A percentile compares a stretch with the other conserved stretches of the same genome.
Conservation (phyloP, 2,888 invertebrate species). For the Pseudococcus longispinus region DNA sequence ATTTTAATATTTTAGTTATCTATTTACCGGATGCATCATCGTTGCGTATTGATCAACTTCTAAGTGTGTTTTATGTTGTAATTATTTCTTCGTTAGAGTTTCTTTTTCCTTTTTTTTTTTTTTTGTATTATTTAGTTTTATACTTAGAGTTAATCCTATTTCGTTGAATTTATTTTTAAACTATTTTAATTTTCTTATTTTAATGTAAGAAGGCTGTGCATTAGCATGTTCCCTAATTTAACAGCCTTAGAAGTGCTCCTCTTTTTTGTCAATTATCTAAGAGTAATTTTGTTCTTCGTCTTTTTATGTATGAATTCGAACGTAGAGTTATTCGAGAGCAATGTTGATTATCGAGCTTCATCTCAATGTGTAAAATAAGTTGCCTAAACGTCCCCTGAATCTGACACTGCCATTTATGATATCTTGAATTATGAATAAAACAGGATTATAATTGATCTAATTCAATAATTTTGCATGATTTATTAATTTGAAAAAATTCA, state of each 20-base stretch:
- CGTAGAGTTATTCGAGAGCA: neutral
- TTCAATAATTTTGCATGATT: too few relatives aligned
- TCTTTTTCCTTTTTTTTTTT: neutral
- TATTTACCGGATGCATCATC: slow-evolving; percentile 21
- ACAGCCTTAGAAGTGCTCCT: neutral
- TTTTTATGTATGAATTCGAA: neutral
- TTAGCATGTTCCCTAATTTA: neutral
- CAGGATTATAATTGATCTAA: too few relatives aligned
- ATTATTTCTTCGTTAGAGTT: slow-evolving; percentile 2
- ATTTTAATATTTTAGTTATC: neutral
- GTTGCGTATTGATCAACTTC: slow-evolving; percentile 17
- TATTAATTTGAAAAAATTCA: too few relatives aligned
- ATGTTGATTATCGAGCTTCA: neutral
- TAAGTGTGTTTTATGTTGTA: slow-evolving; percentile 24
- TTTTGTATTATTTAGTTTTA: neutral
- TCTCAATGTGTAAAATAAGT: neutral
- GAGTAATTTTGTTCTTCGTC: too few relatives aligned
- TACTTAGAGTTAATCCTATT: neutral
- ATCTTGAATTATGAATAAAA: too few relatives aligned
- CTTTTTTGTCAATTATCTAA: neutral
- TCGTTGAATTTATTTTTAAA: neutral
- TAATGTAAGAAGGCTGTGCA: neutral
- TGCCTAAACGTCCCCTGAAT: neutral
- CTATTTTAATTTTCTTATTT: neutral
- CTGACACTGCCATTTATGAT: too few relatives aligned